Percentiles rank a stretch among this genome's conserved stretches.
phyloP scores from a whole-genome alignment of 2,888 invertebrate species.

The Phaonia tiefii region DNA sequence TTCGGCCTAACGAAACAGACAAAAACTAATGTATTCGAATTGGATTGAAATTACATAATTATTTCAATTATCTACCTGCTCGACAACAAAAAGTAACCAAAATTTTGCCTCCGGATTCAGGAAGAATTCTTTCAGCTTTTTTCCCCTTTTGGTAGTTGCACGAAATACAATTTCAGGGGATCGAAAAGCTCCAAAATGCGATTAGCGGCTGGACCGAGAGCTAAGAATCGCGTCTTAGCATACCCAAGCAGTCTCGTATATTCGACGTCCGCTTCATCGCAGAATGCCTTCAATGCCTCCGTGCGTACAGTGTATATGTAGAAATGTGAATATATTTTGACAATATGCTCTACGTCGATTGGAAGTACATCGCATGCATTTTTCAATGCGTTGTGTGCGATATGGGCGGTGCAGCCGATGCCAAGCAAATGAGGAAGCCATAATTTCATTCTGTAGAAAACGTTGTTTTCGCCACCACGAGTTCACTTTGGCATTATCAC shows the following conservation, averaged over 20 bases:
- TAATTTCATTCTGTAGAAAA: constrained; percentile 13
- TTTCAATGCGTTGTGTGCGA: constrained; percentile 54
- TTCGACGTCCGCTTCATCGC: constrained; percentile 45
- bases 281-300: constrained; percentile 50
- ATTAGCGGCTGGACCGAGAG: constrained; percentile 45
- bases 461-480: constrained; percentile 47
- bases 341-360: constrained; percentile 43
- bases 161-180: constrained; percentile 48
- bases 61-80: too few species aligned
- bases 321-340: constrained; percentile 48
- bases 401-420: constrained; percentile 51
- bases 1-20: too few species aligned
- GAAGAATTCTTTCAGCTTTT: constrained; percentile 42
- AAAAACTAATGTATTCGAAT: too few species aligned
- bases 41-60: too few species aligned
- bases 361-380: constrained; percentile 42
- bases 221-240: constrained; percentile 49
- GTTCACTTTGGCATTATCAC: constrained; percentile 49
- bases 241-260: constrained; percentile 50
- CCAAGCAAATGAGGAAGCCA: constrained; percentile 46
- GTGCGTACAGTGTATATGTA: constrained; percentile 52
- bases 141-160: too few species aligned
- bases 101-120: too few species aligned
- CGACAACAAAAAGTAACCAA: too few species aligned
- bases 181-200: constrained; percentile 47